A percentile compares a stretch with the other conserved stretches of the same genome.
phyloP scores from a whole-genome alignment of 2,113 vertebrate species.

The Himantopus leucocephalus region DNA sequence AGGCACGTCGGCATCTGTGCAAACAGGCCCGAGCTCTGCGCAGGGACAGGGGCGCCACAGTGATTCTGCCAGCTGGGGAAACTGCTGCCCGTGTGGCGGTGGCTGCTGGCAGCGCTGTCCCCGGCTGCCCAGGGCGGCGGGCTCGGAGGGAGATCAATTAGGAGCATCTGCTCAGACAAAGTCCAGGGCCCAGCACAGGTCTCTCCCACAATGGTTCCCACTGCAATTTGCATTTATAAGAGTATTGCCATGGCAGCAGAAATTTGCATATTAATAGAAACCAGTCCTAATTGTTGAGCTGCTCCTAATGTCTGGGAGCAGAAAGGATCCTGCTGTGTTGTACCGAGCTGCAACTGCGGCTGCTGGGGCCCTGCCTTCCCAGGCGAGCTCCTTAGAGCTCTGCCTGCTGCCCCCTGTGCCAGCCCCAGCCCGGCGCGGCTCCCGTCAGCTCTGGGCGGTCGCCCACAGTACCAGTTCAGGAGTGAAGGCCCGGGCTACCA shows the following conservation, averaged over 20 bases:
- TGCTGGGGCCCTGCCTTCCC: neutral
- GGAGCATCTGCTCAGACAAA: neutral
- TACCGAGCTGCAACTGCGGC: neutral
- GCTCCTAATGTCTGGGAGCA: neutral
- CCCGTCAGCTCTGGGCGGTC: fast-evolving
- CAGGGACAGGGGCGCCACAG: neutral
- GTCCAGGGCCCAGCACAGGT: neutral
- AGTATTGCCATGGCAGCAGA: conserved; percentile 2
- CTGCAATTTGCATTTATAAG: conserved; percentile 7
- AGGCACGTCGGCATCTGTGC: neutral
- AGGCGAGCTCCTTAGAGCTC: neutral
- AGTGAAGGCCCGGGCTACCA: fast-evolving
- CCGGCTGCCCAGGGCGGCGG: neutral
- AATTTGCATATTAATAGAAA: conserved; percentile 47
- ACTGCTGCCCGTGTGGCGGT: fast-evolving
- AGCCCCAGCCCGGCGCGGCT: neutral
- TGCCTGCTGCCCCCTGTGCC: neutral
- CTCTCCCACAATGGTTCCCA: neutral
- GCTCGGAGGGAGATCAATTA: neutral
- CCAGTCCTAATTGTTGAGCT: conserved; percentile 25
- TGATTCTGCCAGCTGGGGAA: neutral
- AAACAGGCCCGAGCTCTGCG: fast-evolving
- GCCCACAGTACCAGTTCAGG: fast-evolving
- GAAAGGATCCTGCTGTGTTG: neutral
- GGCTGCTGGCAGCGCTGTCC: neutral